phyloP scores from a whole-genome alignment of 2,888 invertebrate genomes.

The Tachina grossa region DNA sequence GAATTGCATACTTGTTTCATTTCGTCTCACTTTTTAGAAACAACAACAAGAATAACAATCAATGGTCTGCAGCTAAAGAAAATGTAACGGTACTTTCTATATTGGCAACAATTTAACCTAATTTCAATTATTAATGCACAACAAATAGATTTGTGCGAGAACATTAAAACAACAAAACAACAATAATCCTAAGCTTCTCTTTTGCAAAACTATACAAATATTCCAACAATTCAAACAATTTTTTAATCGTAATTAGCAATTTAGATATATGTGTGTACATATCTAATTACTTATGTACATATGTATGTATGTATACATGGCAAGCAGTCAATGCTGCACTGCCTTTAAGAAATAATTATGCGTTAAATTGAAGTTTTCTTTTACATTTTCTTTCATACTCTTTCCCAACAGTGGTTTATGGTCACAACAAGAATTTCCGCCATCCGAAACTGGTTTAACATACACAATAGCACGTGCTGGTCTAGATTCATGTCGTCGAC shows the following conservation, averaged over 20 bases:
- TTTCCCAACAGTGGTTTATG: slow-evolving; percentile 75
- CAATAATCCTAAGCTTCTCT: slow-evolving; percentile 44
- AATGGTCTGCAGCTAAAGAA: slow-evolving; percentile 42
- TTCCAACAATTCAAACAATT: slow-evolving; percentile 69
- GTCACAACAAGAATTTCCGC: slow-evolving; percentile 81
- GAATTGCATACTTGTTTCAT: slow-evolving; percentile 35
- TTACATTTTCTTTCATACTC: slow-evolving; percentile 18
- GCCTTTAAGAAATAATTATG: neutral
- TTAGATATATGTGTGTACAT: no score
- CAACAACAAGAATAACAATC: neutral
- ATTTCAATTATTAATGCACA: slow-evolving; percentile 23
- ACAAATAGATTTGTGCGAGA: neutral
- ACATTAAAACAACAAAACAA: slow-evolving; percentile 13
- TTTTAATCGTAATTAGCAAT: slow-evolving; percentile 46
- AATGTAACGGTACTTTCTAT: slow-evolving; percentile 69
- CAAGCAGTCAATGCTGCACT: neutral
- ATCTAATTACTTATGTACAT: no score
- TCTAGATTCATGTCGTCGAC: slow-evolving; percentile 74
- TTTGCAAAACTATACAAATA: slow-evolving; percentile 51
- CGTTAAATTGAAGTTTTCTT: slow-evolving; percentile 45
- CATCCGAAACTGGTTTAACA: slow-evolving; percentile 81
- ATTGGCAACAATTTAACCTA: slow-evolving; percentile 42
- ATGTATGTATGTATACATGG: no score
- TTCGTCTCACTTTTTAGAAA: neutral
- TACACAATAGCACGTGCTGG: slow-evolving; percentile 81